Evolutionary conservation across 2,113 vertebrate species (phyloP), one percentile per base, ranked within the genome.

Genomic region (Istiophorus platypterus): DNA sequence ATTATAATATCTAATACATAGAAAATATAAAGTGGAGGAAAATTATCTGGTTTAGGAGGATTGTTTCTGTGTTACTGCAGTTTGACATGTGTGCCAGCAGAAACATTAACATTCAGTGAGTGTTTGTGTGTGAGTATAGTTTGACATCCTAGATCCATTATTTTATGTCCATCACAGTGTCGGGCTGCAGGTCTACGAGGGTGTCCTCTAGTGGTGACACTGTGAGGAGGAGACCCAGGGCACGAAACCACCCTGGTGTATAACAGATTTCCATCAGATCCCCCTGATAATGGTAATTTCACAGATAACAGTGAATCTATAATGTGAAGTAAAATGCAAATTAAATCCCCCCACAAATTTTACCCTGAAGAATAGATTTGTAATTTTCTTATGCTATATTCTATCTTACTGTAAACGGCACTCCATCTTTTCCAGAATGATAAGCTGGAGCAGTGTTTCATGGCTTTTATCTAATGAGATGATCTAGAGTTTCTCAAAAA

Each of bases 121-220:
- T 57, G 17, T 34, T 20, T 59, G 27, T 70, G 70, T 41, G 76
- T 54, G 63, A 58, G 66, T 62, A 47, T 45, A 17, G 18, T 78
- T 61, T 76, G 59, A 67, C 49, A 67, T 75, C 59, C 63, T 26
- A 74, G 69, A 81, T 34, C 24, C 22, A 47, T 61, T 67, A 41
- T 74, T 84, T 58, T 20, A 49, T 61, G 73, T 67, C 71, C 59
- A 76, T 26, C 61, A 22, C 29, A 77, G 63, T 57, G 70, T 65
- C 64, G 78, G 68, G 39, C 62, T 86, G 87, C 56, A 83, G 49
- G 81, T 91, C 89, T 88, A 72, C 80, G 75, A 89, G 82, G 54
- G 88, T 84, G 93, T 88, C 95, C 91, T 88, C 95, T 95, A 94
- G 91, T 95, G 95, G 92, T 85, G 79, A 88, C 88, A 92, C 67